Evolutionary conservation across 2,113 vertebrate genomes (phyloP).

Genomic region (Hemicordylus capensis): DNA sequence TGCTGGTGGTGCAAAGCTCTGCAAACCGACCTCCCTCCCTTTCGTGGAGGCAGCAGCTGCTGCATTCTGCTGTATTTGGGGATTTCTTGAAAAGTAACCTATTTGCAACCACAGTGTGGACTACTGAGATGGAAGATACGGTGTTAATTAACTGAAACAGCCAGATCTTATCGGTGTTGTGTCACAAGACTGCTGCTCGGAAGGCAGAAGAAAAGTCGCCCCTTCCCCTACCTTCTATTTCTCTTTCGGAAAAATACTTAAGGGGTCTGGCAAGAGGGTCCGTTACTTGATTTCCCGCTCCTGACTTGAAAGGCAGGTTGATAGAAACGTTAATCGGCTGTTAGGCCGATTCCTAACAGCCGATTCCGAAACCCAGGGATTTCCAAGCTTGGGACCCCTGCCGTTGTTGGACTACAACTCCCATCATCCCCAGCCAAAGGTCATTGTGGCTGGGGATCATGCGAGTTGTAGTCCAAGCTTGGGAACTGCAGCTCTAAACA

Average conservation of each 20-base stretch:
- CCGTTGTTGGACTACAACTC: too few relatives aligned
- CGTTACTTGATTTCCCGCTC: background rate
- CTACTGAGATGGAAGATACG: background rate
- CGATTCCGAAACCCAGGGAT: too few relatives aligned
- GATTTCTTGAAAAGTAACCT: background rate
- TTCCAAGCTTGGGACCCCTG: background rate
- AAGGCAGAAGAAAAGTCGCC: background rate
- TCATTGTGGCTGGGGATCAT: too few relatives aligned
- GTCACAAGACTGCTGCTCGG: background rate
- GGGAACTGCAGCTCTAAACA: background rate
- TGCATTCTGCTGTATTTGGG: background rate
- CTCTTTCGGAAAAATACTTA: background rate
- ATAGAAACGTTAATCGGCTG: too few relatives aligned
- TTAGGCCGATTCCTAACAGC: too few relatives aligned
- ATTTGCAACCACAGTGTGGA: background rate
- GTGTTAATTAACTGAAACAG: background rate
- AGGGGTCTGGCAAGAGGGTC: background rate
- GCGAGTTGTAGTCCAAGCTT: too few relatives aligned
- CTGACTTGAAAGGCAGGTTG: too few relatives aligned
- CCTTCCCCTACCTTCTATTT: too few relatives aligned
- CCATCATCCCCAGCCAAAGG: too few relatives aligned
- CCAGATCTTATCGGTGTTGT: background rate
- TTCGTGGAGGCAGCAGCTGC: background rate
- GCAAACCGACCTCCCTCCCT: background rate
- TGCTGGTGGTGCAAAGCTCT: too few relatives aligned